Evolutionary conservation across 2,888 invertebrate genomes (phyloP).

Genomic region (Hartigia nigra): DNA sequence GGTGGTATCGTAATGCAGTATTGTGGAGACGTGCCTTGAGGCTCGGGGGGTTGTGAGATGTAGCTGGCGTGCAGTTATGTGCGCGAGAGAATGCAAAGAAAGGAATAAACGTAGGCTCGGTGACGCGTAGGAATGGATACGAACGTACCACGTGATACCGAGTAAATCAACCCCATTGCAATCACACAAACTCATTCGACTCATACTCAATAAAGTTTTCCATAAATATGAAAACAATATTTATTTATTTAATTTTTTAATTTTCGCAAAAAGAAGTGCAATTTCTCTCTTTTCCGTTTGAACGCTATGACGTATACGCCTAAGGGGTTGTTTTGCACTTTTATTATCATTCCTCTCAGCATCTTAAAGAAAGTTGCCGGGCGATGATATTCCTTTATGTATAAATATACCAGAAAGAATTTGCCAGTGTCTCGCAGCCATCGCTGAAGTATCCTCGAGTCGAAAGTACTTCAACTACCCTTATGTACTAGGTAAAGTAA

Average conservation of each 20-base stretch:
- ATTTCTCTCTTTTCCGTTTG: not conserved
- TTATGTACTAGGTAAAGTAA: slow-evolving; percentile 37
- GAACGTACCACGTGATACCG: slow-evolving; percentile 21
- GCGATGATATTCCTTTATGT: not conserved
- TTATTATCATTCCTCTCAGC: not conserved
- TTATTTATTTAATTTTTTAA: not conserved
- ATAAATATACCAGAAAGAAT: not conserved
- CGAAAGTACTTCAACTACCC: slow-evolving; percentile 31
- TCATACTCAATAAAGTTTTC: too few species aligned
- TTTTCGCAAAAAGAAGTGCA: not conserved
- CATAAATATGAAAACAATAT: not conserved
- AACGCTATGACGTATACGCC: not conserved
- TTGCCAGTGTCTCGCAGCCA: not conserved
- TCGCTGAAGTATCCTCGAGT: not conserved
- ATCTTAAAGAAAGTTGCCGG: not conserved
- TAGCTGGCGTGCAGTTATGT: slow-evolving; percentile 42
- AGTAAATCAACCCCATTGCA: not conserved
- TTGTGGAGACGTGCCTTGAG: slow-evolving; percentile 48
- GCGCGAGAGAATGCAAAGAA: slow-evolving; percentile 38
- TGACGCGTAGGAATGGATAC: slow-evolving; percentile 25
- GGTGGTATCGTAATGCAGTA: slow-evolving; percentile 52
- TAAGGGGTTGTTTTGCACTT: not conserved
- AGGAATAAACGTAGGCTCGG: slow-evolving; percentile 11
- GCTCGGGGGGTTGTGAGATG: slow-evolving; percentile 40
- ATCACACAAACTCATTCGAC: not conserved